These are phyloP conservation scores for Drosophila lowei DNA, from an alignment of 1,140 invertebrate species.

Conservation along the genomic window DNA sequence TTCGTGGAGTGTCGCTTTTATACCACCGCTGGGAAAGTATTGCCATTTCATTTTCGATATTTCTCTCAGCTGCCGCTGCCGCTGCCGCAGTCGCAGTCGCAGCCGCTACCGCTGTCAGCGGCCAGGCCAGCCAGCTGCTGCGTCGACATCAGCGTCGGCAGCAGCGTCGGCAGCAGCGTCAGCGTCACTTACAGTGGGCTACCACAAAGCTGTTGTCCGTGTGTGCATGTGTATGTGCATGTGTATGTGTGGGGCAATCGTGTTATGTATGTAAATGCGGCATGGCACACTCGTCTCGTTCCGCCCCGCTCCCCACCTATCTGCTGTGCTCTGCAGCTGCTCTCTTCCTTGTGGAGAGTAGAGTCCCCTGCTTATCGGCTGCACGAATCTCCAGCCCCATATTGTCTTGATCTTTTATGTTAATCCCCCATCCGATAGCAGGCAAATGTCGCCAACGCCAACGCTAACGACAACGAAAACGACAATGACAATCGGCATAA, in stretches of 20 bases:
- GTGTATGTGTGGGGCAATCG: constrained; percentile 47
- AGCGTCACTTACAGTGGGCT: constrained; percentile 40
- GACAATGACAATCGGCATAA: constrained; percentile 16
- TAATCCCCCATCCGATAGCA: constrained; percentile 26
- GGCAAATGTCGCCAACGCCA: constrained; percentile 37
- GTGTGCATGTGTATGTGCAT: constrained; percentile 18
- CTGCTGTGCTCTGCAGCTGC: neutral
- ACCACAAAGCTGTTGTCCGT: constrained; percentile 5
- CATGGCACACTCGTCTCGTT: constrained; percentile 23
- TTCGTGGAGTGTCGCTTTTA: constrained; percentile 79
- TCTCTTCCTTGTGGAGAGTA: constrained; percentile 48
- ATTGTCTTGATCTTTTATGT: constrained; percentile 35
- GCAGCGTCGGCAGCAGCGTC: neutral
- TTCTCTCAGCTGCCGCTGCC: constrained; percentile 47
- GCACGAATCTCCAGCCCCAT: constrained; percentile 35
- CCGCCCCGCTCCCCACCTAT: neutral
- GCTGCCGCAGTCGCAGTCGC: constrained; percentile 3
- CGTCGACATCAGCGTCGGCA: constrained; percentile 5
- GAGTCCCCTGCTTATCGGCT: constrained; percentile 36
- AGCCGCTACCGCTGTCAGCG: constrained; percentile 13
- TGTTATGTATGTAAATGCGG: constrained; percentile 73
- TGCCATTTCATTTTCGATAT: constrained; percentile 82
- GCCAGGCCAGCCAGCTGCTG: no score
- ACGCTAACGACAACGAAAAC: constrained; percentile 39
- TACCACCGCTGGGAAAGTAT: constrained; percentile 81